Percentiles rank a stretch among this genome's conserved stretches.
These are phyloP conservation scores for Drosophila simulans DNA, from an alignment of 1,140 invertebrate genomes.

Conservation along the genomic window DNA sequence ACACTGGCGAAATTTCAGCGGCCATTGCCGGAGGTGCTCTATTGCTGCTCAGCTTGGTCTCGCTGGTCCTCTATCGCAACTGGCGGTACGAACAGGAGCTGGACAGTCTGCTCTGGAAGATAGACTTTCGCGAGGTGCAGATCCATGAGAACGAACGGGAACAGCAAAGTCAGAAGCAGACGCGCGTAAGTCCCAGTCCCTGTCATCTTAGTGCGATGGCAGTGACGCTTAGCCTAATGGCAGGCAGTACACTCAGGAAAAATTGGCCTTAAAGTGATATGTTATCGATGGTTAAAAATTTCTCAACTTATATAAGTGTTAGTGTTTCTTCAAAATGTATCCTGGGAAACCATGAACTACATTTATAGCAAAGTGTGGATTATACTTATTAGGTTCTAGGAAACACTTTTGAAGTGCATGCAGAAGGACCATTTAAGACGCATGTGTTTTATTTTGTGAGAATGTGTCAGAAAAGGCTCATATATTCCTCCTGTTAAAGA, in stretches of 20 bases:
- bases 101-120: constrained; percentile 97
- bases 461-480: neutral
- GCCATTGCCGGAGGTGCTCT: constrained; percentile 91
- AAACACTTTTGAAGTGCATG: neutral
- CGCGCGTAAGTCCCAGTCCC: constrained; percentile 84
- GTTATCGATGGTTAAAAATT: neutral
- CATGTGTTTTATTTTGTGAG: neutral
- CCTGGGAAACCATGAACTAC: too few species aligned
- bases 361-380: too few species aligned
- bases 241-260: neutral
- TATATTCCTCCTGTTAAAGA: constrained; percentile 1
- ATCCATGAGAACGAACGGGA: constrained; percentile 86
- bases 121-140: constrained; percentile 95
- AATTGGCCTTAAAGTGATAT: neutral
- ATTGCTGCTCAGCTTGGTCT: constrained; percentile 89
- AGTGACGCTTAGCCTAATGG: constrained; percentile 3
- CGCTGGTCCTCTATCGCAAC: constrained; percentile 92
- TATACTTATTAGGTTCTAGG: too few species aligned
- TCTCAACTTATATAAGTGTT: too few species aligned
- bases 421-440: neutral
- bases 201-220: neutral
- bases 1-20: constrained; percentile 92
- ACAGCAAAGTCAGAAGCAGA: constrained; percentile 75
- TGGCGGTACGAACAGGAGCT: constrained; percentile 98
- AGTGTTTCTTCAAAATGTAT: too few species aligned